These are phyloP conservation scores for Ornithoptera alexandrae DNA, from an alignment of 2,888 invertebrate species.

Conservation along the genomic window DNA sequence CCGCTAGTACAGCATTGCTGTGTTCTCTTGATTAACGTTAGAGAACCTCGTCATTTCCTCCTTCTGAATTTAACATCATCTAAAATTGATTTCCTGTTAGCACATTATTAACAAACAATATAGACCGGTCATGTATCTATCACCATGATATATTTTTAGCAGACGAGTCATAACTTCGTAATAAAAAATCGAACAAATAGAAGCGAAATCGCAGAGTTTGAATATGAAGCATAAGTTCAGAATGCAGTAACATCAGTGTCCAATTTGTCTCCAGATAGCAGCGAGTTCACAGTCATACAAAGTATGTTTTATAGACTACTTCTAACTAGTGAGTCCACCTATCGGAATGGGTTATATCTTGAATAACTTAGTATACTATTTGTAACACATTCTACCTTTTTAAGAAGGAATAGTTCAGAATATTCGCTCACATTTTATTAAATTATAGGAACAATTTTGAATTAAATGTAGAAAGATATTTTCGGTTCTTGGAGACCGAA, in stretches of 20 bases:
- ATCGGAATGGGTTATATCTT: conserved; percentile 1
- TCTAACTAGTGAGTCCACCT: conserved; percentile 1
- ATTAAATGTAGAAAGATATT: background rate
- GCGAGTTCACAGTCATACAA: conserved; percentile 11
- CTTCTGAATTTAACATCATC: too few relatives aligned
- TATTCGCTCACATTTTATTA: background rate
- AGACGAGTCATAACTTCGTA: too few relatives aligned
- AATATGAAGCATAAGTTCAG: background rate
- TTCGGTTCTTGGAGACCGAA: background rate
- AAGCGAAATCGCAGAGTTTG: background rate
- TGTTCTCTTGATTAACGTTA: too few relatives aligned
- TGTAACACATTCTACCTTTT: background rate
- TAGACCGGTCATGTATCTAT: too few relatives aligned
- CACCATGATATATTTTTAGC: too few relatives aligned
- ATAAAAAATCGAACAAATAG: too few relatives aligned
- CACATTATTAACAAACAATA: too few relatives aligned
- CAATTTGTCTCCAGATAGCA: conserved; percentile 15
- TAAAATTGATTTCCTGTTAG: too few relatives aligned
- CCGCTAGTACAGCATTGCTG: too few relatives aligned
- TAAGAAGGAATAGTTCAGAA: background rate
- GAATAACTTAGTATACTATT: background rate
- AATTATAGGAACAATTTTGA: background rate
- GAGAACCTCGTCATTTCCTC: too few relatives aligned
- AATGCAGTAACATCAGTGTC: conserved; percentile 4
- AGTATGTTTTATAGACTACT: conserved; percentile 12